phyloP scores from a whole-genome alignment of 2,888 invertebrate species.

The Cheiracanthium punctorium region DNA sequence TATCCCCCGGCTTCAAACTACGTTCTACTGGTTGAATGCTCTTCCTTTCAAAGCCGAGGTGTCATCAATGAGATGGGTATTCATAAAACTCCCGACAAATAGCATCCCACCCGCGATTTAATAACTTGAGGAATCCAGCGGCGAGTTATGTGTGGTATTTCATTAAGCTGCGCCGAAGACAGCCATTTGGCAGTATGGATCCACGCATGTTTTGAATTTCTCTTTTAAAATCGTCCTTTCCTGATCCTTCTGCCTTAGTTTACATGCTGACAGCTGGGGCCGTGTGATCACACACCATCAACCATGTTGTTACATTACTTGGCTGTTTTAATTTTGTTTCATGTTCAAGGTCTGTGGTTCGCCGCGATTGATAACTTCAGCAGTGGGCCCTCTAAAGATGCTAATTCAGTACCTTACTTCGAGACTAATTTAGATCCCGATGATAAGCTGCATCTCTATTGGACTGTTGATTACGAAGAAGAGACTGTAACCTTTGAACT shows the following conservation, averaged over 20 bases:
- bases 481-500: slow-evolving; percentile 76
- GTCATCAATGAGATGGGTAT: slow-evolving; percentile 53
- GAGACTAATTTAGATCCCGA: slow-evolving; percentile 70
- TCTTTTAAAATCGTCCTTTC: slow-evolving; percentile 1
- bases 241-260: slow-evolving; percentile 5
- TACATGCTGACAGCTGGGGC: background rate
- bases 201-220: slow-evolving; percentile 29
- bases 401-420: slow-evolving; percentile 44
- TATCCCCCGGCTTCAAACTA: slow-evolving; percentile 6
- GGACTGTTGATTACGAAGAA: slow-evolving; percentile 78
- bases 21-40: slow-evolving; percentile 16
- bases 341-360: slow-evolving; percentile 7
- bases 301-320: slow-evolving; percentile 31
- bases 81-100: slow-evolving; percentile 42
- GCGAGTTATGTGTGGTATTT: slow-evolving; percentile 67
- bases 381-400: background rate
- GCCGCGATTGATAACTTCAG: slow-evolving; percentile 13
- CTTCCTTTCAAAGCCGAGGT: slow-evolving; percentile 55
- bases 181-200: slow-evolving; percentile 23
- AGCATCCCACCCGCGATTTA: slow-evolving; percentile 43
- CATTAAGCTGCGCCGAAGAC: slow-evolving; percentile 60
- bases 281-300: background rate
- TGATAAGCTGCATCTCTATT: slow-evolving; percentile 75
- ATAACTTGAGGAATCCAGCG: slow-evolving; percentile 62
- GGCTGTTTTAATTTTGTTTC: slow-evolving; percentile 31